Base-by-base conservation (phyloP, 2,797 vertebrate genomes). In the Pteronotus mesoamericanus region DNA sequence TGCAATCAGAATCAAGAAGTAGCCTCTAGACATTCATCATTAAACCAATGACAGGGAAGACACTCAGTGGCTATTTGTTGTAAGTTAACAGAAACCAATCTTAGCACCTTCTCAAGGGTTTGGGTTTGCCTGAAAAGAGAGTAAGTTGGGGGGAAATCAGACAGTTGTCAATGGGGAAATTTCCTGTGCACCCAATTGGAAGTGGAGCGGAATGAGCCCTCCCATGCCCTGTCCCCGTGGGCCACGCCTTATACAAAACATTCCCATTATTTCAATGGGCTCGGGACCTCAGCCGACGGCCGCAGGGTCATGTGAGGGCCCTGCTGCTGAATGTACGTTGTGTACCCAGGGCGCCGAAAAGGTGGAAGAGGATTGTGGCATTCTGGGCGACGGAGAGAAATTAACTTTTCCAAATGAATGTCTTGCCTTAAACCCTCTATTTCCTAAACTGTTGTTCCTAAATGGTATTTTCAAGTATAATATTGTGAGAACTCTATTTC, bases 401-500 rank as follows among this genome's bases (percentile, higher is more conserved):
- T 95, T 18, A 90, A 77, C 95, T 98, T 98, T 98, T 97, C 97
- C 98, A 95, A 95, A 89, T 46, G 87, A 98, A 98, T 96, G 97
- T 98, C 99, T 99, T 99, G 99, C 99, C 99, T 99, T 99, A 99
- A 99, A 99, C 99, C 99, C 99, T 99, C 98, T 98, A 97, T 98
- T 98, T 98, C 98, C 98, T 98, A 98, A 98, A 98, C 94, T 96
- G 95, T 95, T 96, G 94, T 98, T 98, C 98, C 96, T 95, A 93
- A 95, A 96, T 97, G 97, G 95, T 97, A 80, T 98, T 98, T 97
- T 96, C 95, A 87, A 96, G 97, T 94, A 97, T 95, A 93, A 71
- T 72, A 90, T 96, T 86, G 83, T 88, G 78, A 86, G 93, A 86
- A 96, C 92, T 78, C 69, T 71, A 68, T 89, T 96, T 97, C 94